These are phyloP conservation scores for Lamellibrachia satsuma DNA, from an alignment of 2,888 invertebrate species.

Conservation along the genomic window DNA sequence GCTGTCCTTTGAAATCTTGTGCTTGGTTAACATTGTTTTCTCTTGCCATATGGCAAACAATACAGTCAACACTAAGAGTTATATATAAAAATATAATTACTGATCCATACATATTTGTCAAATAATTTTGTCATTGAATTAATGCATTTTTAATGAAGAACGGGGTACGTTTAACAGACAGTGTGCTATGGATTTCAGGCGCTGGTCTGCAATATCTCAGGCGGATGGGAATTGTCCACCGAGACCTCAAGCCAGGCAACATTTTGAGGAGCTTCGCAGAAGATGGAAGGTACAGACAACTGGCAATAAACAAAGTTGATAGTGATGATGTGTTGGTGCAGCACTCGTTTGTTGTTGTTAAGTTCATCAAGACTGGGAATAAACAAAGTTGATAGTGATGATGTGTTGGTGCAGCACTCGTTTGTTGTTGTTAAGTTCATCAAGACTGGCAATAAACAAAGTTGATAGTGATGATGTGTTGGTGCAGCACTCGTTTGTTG, in stretches of 20 bases:
- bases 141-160: too few species aligned
- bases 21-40: too few species aligned
- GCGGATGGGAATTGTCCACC: constrained; percentile 90
- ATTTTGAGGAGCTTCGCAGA: constrained; percentile 95
- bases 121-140: background rate
- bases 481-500: too few species aligned
- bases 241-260: constrained; percentile 95
- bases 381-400: too few species aligned
- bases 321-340: background rate
- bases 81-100: background rate
- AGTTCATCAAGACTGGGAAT: too few species aligned
- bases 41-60: too few species aligned
- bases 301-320: background rate
- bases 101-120: background rate
- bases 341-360: background rate
- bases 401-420: too few species aligned
- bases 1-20: too few species aligned
- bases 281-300: constrained; percentile 74
- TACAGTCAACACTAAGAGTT: background rate
- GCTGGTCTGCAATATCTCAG: constrained; percentile 95
- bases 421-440: too few species aligned
- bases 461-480: too few species aligned
- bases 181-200: constrained; percentile 66
- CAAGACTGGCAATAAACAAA: too few species aligned
- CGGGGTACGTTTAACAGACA: background rate